Base-by-base conservation (phyloP, 2,797 vertebrate species). In the Yasuhikotakia modesta region DNA sequence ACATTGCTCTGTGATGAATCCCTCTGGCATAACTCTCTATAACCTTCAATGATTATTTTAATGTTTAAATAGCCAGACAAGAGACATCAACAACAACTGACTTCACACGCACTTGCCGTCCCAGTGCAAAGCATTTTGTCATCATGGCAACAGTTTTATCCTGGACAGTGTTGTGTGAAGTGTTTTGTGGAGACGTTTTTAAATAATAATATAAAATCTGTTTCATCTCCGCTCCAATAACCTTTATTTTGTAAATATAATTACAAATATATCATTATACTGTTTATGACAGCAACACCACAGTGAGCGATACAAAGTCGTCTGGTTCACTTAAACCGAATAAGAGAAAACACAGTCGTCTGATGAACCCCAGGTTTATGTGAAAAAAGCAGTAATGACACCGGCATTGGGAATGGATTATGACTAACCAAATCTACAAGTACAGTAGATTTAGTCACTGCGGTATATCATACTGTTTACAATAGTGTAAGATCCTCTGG, bases 401-500 rank as follows among this genome's bases (percentile, higher is more conserved):
- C 19, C 63, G 8, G 68, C 45, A 64, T 19, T 45, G 43, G 2
- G 13, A 70, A 66, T 43, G 45, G 32, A 64, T 76, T 68, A 79
- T 43, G 19, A 6, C 75, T 74, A 72, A 73, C 67, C 68, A 67
- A 2, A 32, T 58, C 45, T 30, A 70, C 50, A 43, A 57, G 43
- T 14, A 24, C 32, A 57, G 43, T 14, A 24, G 60, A 35, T 17
- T 65, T 48, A 76, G 60, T 71, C 46, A 61, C 35, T 73, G 22
- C 43, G 19, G 39, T 64, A 76, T 73, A 65, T 73, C 61, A 11
- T 60, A 45, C 32, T 65, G 63, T 79, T 73, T 81, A 81, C 60
- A 67, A 64, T 22, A 67, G 65, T 45, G 24, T 16, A 45, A 14
- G 6, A 32, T 45, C 22, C 11, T 69, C 71, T 71, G 76, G 58